Percentiles rank a stretch among this genome's conserved stretches.
phyloP scores from a whole-genome alignment of 2,888 invertebrate species.

The Cryptus viduatorius region DNA sequence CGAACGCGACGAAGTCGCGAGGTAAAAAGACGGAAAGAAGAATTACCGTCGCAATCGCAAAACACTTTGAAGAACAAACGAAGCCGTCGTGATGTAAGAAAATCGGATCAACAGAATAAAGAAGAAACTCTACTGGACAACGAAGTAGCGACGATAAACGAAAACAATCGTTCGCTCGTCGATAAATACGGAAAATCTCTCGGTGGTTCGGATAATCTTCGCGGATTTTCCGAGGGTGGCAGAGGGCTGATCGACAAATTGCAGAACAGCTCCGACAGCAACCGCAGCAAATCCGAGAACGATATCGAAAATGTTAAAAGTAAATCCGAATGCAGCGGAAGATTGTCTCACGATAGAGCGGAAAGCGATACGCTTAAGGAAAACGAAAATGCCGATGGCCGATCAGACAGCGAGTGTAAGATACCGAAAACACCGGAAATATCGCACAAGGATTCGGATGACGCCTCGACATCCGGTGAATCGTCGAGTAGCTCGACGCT shows the following conservation, averaged over 20 bases:
- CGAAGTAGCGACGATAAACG: constrained; percentile 84
- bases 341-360: constrained; percentile 69
- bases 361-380: constrained; percentile 71
- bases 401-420: constrained; percentile 69
- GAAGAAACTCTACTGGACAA: constrained; percentile 82
- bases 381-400: constrained; percentile 68
- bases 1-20: constrained; percentile 80
- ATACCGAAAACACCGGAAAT: constrained; percentile 73
- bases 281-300: constrained; percentile 83
- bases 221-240: constrained; percentile 80
- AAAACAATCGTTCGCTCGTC: constrained; percentile 77
- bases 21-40: constrained; percentile 78
- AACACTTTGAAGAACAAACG: constrained; percentile 73
- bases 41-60: constrained; percentile 61
- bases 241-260: constrained; percentile 66
- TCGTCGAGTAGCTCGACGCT: constrained; percentile 79
- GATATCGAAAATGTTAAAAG: constrained; percentile 73
- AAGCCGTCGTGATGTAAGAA: constrained; percentile 72
- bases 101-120: constrained; percentile 80
- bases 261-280: constrained; percentile 64
- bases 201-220: constrained; percentile 72
- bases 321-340: constrained; percentile 64
- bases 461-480: constrained; percentile 82
- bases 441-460: constrained; percentile 80
- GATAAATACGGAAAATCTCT: constrained; percentile 72